Evolutionary conservation across 2,888 invertebrate genomes (phyloP).

Genomic region (Melieria crassipennis): DNA sequence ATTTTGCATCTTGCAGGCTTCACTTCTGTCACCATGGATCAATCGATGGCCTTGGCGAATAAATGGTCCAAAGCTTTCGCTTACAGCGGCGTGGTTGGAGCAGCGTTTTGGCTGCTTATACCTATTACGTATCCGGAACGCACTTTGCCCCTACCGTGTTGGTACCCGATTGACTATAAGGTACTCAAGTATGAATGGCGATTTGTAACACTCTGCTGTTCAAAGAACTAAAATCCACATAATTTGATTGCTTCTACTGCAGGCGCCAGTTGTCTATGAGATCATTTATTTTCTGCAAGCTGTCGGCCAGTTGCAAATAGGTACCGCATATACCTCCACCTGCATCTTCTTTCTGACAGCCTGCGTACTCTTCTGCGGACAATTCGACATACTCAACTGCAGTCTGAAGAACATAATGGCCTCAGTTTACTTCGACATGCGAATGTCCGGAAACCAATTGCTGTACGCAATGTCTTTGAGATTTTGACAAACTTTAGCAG

Average conservation of each 20-base stretch:
- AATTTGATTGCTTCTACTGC: no score
- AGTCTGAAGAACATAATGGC: constrained; percentile 59
- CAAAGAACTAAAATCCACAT: no score
- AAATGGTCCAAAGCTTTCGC: constrained; percentile 49
- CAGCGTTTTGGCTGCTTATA: constrained; percentile 47
- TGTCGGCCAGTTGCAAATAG: constrained; percentile 59
- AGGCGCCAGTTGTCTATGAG: constrained; percentile 52
- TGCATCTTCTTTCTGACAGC: constrained; percentile 57
- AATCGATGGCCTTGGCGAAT: constrained; percentile 44
- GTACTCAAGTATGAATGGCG: no score
- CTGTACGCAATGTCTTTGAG: constrained; percentile 40
- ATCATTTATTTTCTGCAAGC: constrained; percentile 56
- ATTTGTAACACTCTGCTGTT: no score
- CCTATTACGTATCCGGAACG: constrained; percentile 52
- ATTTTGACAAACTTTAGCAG: no score
- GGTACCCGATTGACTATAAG: constrained; percentile 60
- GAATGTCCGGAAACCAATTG: constrained; percentile 41
- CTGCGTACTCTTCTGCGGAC: constrained; percentile 56
- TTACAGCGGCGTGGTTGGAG: constrained; percentile 47
- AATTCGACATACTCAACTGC: constrained; percentile 57
- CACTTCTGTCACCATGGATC: constrained; percentile 53
- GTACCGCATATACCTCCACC: constrained; percentile 53
- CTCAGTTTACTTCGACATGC: constrained; percentile 49
- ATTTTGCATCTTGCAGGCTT: constrained; percentile 46
- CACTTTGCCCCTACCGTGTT: constrained; percentile 56